Conservation (phyloP, 2,888 invertebrate genomes). For the Vannuccia rotundouncinata region DNA sequence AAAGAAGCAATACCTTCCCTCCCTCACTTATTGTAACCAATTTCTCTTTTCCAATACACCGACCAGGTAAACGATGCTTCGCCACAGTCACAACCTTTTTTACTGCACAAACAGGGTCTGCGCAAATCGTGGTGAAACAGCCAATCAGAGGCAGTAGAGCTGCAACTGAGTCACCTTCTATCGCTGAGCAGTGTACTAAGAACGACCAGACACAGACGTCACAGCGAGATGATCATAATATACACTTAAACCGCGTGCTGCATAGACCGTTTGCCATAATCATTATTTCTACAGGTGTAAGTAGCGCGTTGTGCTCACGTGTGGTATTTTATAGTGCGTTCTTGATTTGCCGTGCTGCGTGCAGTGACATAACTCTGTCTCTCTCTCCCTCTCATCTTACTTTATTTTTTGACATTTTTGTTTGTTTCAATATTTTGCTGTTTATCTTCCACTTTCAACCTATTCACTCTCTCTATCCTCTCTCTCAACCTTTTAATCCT, state of each 20-base stretch:
- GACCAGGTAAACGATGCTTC: neutral
- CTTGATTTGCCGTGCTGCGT: neutral
- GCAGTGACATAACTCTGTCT: neutral
- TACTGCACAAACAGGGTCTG: no score
- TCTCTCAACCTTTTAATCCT: neutral
- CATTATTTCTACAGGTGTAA: slow-evolving; percentile 7
- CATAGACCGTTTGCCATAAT: neutral
- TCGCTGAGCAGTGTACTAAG: neutral
- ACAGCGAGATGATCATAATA: neutral
- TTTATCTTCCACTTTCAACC: neutral
- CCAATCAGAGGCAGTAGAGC: neutral
- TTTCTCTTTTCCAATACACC: no score
- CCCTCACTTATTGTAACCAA: no score
- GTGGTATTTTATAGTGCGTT: neutral
- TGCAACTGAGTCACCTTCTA: neutral
- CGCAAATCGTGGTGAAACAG: neutral
- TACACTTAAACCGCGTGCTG: neutral
- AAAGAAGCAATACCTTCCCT: no score
- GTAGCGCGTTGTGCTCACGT: slow-evolving; percentile 3
- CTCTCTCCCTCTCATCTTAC: neutral
- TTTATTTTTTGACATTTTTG: neutral
- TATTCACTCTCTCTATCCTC: neutral
- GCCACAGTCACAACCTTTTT: neutral
- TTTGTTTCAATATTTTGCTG: neutral
- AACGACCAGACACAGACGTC: neutral